Evolutionary conservation across 2,888 invertebrate genomes (phyloP).

Genomic region (Phalangium opilio): DNA sequence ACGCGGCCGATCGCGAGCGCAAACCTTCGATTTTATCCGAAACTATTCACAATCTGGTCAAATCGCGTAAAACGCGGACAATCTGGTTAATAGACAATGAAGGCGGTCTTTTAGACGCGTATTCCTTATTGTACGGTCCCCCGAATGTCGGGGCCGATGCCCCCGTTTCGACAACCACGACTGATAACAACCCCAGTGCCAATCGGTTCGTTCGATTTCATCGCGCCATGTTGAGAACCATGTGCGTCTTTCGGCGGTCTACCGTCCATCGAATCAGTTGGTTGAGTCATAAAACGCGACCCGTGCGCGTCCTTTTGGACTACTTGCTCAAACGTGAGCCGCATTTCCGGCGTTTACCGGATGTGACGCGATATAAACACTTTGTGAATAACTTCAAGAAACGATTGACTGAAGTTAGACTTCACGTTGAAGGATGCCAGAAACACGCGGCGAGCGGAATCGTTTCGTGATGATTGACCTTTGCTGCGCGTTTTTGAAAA

Average conservation of each 20-base stretch:
- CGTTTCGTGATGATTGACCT: too few relatives aligned
- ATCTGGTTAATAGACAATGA: conserved; percentile 34
- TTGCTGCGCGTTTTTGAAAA: too few relatives aligned
- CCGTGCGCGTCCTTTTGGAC: conserved; percentile 19
- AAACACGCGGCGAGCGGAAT: too few relatives aligned
- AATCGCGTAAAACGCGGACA: conserved; percentile 24
- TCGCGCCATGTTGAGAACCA: conserved; percentile 26
- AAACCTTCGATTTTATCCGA: conserved; percentile 28
- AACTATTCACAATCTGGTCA: conserved; percentile 30
- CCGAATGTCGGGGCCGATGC: conserved; percentile 10
- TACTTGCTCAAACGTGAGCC: conserved; percentile 21
- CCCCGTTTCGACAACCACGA: not conserved
- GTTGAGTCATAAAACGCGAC: conserved; percentile 15
- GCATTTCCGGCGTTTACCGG: conserved; percentile 13
- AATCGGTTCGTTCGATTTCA: conserved; percentile 26
- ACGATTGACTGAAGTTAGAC: not conserved
- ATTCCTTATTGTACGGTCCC: conserved; percentile 26
- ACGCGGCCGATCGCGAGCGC: conserved; percentile 29
- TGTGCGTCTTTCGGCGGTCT: conserved; percentile 28
- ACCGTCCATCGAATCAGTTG: conserved; percentile 21
- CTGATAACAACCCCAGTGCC: too few relatives aligned
- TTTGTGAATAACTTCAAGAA: not conserved
- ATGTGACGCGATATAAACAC: not conserved
- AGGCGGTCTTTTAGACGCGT: conserved; percentile 31
- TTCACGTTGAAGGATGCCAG: not conserved